These are phyloP conservation scores for Chionodraco myersi DNA, from an alignment of 2,113 vertebrate genomes.

Conservation along the genomic window DNA sequence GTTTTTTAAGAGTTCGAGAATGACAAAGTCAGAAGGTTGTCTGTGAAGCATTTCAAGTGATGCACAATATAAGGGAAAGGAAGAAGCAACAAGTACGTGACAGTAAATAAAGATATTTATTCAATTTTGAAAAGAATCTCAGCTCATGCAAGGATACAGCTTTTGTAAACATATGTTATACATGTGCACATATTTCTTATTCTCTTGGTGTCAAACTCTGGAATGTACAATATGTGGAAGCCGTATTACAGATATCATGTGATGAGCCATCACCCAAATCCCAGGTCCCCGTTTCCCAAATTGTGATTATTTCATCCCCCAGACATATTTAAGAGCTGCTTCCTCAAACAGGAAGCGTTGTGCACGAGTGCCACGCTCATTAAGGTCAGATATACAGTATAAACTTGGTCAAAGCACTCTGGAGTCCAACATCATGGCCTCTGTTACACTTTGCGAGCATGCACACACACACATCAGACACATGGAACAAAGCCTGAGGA, in stretches of 20 bases:
- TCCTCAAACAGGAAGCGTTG: neutral
- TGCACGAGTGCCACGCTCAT: neutral
- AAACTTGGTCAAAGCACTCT: slow-evolving; percentile 32
- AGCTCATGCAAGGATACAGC: slow-evolving; percentile 79
- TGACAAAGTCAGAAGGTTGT: neutral
- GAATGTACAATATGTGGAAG: slow-evolving; percentile 71
- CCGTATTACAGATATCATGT: slow-evolving; percentile 37
- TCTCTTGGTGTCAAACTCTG: slow-evolving; percentile 63
- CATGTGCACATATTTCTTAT: slow-evolving; percentile 68
- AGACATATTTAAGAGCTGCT: slow-evolving; percentile 27
- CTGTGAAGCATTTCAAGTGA: neutral
- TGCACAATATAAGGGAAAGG: neutral
- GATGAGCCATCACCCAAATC: slow-evolving; percentile 15
- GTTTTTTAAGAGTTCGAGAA: neutral
- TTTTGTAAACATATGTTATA: slow-evolving; percentile 75
- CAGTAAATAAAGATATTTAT: slow-evolving; percentile 79
- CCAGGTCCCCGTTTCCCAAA: neutral
- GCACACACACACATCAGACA: slow-evolving; percentile 1
- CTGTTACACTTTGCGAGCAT: neutral
- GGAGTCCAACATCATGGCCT: neutral
- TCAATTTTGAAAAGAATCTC: slow-evolving; percentile 69
- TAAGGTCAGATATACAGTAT: slow-evolving; percentile 27
- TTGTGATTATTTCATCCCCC: slow-evolving; percentile 34
- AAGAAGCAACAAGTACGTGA: neutral
- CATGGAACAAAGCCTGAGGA: slow-evolving; percentile 27